These are phyloP conservation scores for Diplogasteroides magnus DNA, from an alignment of 1,140 invertebrate species.

Conservation along the genomic window DNA sequence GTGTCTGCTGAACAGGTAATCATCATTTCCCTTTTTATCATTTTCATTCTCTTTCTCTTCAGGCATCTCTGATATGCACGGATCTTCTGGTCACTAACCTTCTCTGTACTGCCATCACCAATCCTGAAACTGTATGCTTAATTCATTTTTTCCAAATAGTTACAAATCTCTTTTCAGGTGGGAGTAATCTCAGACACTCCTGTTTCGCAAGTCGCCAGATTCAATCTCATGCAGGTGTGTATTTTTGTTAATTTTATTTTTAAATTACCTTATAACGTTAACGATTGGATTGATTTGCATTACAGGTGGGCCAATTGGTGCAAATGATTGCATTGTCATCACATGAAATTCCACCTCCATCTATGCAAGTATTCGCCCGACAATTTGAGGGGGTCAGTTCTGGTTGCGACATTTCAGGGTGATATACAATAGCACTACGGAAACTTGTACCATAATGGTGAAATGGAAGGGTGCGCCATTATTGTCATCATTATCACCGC, in stretches of 20 bases:
- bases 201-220: slow-evolving; percentile 80
- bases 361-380: slow-evolving; percentile 69
- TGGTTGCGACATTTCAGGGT: too few relatives aligned
- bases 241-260: neutral
- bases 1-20: slow-evolving; percentile 64
- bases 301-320: slow-evolving; percentile 62
- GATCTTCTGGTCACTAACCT: slow-evolving; percentile 88
- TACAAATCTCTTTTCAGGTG: slow-evolving; percentile 57
- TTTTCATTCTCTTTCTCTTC: slow-evolving; percentile 4
- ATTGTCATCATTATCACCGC: too few relatives aligned
- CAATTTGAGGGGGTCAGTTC: slow-evolving; percentile 73
- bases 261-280: neutral
- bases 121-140: slow-evolving; percentile 72
- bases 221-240: slow-evolving; percentile 79
- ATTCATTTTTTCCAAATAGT: neutral
- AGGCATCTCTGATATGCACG: slow-evolving; percentile 67
- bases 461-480: too few relatives aligned
- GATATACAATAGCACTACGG: too few relatives aligned
- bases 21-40: neutral
- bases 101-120: slow-evolving; percentile 89
- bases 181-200: slow-evolving; percentile 83
- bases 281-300: neutral
- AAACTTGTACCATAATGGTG: too few relatives aligned
- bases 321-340: slow-evolving; percentile 72
- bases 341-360: slow-evolving; percentile 55